Evolutionary conservation across 2,797 vertebrate genomes (phyloP).

Genomic region (Loris lydekkerianus): DNA sequence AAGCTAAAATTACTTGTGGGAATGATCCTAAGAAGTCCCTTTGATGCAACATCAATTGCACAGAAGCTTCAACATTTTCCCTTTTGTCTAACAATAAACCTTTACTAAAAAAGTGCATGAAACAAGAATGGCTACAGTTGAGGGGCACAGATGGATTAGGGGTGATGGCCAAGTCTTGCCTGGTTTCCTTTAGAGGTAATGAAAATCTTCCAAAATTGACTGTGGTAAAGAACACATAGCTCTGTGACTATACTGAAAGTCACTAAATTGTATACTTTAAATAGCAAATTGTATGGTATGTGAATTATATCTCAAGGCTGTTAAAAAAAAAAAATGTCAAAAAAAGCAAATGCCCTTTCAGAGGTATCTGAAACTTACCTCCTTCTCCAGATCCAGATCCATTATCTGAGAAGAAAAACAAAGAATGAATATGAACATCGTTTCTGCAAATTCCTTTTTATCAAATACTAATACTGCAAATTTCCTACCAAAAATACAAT

Average conservation of each 20-base stretch:
- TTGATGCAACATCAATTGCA: neutral
- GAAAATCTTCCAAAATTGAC: constrained; percentile 19
- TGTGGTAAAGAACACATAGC: neutral
- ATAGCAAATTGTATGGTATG: neutral
- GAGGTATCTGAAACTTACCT: constrained; percentile 89
- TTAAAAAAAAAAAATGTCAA: neutral
- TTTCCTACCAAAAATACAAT: constrained; percentile 58
- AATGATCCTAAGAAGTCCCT: neutral
- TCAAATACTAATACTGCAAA: neutral
- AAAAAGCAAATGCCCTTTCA: constrained; percentile 43
- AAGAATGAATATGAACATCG: constrained; percentile 75
- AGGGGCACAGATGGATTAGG: neutral
- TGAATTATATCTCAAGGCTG: constrained; percentile 23
- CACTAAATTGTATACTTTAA: neutral
- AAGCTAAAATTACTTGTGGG: neutral
- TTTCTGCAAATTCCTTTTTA: constrained; percentile 58
- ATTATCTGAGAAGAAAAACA: constrained; percentile 90
- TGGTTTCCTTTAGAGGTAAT: neutral
- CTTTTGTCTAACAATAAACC: neutral
- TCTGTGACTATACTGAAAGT: constrained; percentile 6
- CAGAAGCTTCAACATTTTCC: neutral
- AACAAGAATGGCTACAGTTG: neutral
- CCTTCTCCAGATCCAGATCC: constrained; percentile 96
- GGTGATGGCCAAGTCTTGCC: neutral
- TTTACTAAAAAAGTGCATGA: neutral